Conservation (phyloP, 2,888 invertebrate species). For the Aethes cnicana region DNA sequence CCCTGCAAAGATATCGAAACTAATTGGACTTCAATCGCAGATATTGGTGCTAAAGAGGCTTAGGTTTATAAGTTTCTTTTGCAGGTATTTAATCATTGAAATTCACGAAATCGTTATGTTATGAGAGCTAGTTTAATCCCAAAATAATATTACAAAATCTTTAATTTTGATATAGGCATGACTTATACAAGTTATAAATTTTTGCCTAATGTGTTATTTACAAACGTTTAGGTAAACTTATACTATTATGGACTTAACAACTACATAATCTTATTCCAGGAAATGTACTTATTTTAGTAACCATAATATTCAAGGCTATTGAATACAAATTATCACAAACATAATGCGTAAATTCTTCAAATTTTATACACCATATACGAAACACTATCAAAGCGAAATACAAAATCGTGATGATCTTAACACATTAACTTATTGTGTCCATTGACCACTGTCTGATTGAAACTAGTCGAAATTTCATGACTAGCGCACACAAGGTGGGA, state of each 20-base stretch:
- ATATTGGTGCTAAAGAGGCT: no score
- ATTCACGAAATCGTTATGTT: conserved; percentile 3
- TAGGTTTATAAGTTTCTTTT: no score
- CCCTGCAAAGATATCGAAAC: no score
- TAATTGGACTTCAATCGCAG: no score
- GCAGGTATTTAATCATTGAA: no score
- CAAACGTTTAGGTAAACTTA: conserved; percentile 16
- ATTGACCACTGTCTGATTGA: no score
- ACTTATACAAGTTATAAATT: conserved; percentile 9
- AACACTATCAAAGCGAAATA: not conserved
- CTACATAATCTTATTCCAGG: conserved; percentile 25
- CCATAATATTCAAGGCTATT: conserved; percentile 12
- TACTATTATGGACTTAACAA: conserved; percentile 17
- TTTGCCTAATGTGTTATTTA: conserved; percentile 18
- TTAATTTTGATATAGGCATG: conserved; percentile 10
- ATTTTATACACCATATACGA: conserved; percentile 6
- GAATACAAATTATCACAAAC: conserved; percentile 29
- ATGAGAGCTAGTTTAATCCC: conserved; percentile 29
- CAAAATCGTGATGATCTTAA: not conserved
- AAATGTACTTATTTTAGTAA: conserved; percentile 26
- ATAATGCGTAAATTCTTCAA: conserved; percentile 19
- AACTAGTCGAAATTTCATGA: no score
- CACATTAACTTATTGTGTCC: no score
- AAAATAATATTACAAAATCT: conserved; percentile 22
- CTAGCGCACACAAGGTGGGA: no score